Evolutionary conservation across 1,140 invertebrate species (phyloP).

Genomic region (Tribolium madens): DNA sequence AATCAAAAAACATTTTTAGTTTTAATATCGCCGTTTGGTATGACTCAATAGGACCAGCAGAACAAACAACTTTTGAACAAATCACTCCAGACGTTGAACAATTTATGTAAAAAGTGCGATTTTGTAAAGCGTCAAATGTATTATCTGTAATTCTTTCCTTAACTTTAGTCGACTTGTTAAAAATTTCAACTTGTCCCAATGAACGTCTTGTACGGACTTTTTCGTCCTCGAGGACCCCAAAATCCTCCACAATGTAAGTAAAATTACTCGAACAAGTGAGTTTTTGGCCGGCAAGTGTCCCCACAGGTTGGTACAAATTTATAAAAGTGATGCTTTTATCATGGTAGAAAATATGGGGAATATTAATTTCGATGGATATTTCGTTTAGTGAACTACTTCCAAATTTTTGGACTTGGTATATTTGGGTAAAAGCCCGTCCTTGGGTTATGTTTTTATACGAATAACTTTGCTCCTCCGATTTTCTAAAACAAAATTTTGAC

Average conservation of each 20-base stretch:
- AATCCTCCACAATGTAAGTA: slow-evolving; percentile 17
- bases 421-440: slow-evolving; percentile 39
- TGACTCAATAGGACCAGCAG: slow-evolving; percentile 57
- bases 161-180: slow-evolving; percentile 6
- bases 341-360: slow-evolving; percentile 59
- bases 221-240: background rate
- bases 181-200: slow-evolving; percentile 1
- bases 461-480: slow-evolving; percentile 63
- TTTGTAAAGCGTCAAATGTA: slow-evolving; percentile 46
- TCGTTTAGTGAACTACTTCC: slow-evolving; percentile 64
- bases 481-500: slow-evolving; percentile 54
- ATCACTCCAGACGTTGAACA: slow-evolving; percentile 55
- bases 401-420: slow-evolving; percentile 65
- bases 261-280: slow-evolving; percentile 56
- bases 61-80: slow-evolving; percentile 59
- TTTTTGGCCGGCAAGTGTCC: slow-evolving; percentile 56
- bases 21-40: slow-evolving; percentile 56
- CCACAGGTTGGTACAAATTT: slow-evolving; percentile 58
- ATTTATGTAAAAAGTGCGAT: slow-evolving; percentile 62
- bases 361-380: slow-evolving; percentile 56
- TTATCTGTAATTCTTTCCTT: slow-evolving; percentile 23
- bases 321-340: slow-evolving; percentile 57
- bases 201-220: background rate
- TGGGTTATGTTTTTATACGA: slow-evolving; percentile 51
- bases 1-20: slow-evolving; percentile 58